Base-by-base conservation (phyloP, 2,888 invertebrate genomes). In the Athripsodes cinereus region DNA sequence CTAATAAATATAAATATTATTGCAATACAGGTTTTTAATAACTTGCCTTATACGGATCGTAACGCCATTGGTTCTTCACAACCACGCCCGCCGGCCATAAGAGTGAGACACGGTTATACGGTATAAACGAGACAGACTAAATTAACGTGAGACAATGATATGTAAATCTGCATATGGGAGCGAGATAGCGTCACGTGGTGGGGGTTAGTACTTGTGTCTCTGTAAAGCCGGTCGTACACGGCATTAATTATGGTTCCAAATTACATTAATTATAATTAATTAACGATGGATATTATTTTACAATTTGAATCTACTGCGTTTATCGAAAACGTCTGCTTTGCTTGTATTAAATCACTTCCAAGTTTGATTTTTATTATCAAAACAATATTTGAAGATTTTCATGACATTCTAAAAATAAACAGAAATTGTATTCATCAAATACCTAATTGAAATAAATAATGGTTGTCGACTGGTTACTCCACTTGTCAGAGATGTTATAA, bases 21-120 rank as follows among this genome's bases (percentile, higher is more conserved):
- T n/a, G n/a, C n/a, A 78, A 77, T 78, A 79, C 78, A 74, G 78
- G 78, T 79, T 79, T 77, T 78, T 76, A 76, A 76, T 75, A 76
- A 76, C 78, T 73, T 77, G 76, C 78, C 78, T 77, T 77, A 73
- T 76, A 74, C 76, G 74, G 75, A 74, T 75, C 73, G 69, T 73
- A 71, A 72, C 71, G 73, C 75, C 74, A 79, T 79, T 79, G 79
- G 79, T 74, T 71, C 72, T 69, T 71, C 70, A 70, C 74, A 76
- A 68, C 78, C 75, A 77, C 78, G 78, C 78, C 79, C 78, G 31
- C 53, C 74, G 73, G 69, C 74, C 71, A 76, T 75, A 74, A 69
- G 78, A 78, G 77, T 75, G 74, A 72, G 76, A 74, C 52, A 47
- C 69, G 71, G 72, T 77, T 76, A 75, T 54, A 40, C 16, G 21